Conservation (phyloP, 2,113 vertebrate genomes). For the Salvelinus sp. region DNA sequence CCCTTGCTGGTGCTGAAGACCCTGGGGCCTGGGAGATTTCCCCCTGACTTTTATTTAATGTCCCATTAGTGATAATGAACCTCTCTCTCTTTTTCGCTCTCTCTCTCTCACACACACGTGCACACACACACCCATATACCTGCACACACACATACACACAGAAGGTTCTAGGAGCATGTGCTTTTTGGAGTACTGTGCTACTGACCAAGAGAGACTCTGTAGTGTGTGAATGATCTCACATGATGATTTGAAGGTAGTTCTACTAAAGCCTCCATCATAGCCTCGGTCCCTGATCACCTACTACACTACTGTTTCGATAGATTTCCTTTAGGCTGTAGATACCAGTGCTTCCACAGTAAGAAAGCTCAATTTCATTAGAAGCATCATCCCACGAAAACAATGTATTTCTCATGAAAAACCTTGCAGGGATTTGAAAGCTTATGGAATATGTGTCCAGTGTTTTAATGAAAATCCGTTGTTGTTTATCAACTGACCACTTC, state of each 20-base stretch:
- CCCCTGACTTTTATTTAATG: slow-evolving; percentile 58
- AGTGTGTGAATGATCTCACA: no score
- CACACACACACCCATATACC: neutral
- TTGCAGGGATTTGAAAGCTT: slow-evolving; percentile 1
- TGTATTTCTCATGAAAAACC: no score
- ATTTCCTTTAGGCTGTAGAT: no score
- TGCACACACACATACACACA: neutral
- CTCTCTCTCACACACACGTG: neutral
- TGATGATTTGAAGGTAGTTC: no score
- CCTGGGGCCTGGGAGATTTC: slow-evolving; percentile 45
- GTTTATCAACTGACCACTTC: neutral
- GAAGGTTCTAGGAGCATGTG: slow-evolving; percentile 20
- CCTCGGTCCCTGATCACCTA: no score
- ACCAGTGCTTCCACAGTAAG: no score
- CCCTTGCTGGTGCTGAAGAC: slow-evolving; percentile 36
- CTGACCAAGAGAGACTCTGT: neutral
- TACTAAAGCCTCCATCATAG: no score
- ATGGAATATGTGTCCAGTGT: neutral
- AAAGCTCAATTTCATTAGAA: no score
- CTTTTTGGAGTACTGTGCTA: neutral
- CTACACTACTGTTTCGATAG: no score
- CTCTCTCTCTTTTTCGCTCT: slow-evolving; percentile 2
- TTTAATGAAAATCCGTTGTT: neutral
- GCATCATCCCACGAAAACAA: no score
- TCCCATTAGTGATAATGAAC: slow-evolving; percentile 60